Base-by-base conservation (phyloP, 2,113 vertebrate species). In the Dasyornis broadbenti region DNA sequence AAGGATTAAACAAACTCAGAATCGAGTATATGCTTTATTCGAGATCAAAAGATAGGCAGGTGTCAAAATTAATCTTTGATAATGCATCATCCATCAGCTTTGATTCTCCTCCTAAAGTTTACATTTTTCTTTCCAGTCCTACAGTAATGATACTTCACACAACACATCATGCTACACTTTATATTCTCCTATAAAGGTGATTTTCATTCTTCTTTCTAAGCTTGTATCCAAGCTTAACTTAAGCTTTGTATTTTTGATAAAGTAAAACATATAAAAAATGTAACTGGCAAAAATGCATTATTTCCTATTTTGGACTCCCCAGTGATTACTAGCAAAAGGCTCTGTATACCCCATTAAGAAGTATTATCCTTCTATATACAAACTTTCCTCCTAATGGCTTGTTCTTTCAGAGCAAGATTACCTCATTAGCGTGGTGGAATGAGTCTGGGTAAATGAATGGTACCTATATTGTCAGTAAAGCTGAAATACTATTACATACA, bases 41-140 rank as follows among this genome's bases (percentile, higher is more conserved):
- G 27, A 97, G 93, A 97, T 95, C 83, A 94, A 96, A 96, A 97
- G 90, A 95, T 69, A 97, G 86, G 68, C 96, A 97, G 88, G 91
- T 96, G 82, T 97, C 97, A 98, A 97, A 97, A 95, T 92, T 77
- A 5, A 96, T 90, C 91, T 95, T 95, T 27, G 82, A 63, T 89
- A 97, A 95, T 26, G 39, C 35, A 73, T 60, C 86, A 95, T 93
- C 75, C 71, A 93, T 97, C 91, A 97, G 65, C 85, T 94, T 73
- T 71, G 89, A 93, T 68, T 60, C 76, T 95, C n/a, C 76, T 88
- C 89, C 76, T 39, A 73, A 96, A 94, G 49, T 75, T 78, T 78
- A 79, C 42, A 23, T 93, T 66, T 90, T 91, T 75, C 53, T 63
- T 85, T 56, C 90, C 44, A 31, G 27, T 50, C 18, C 56, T 77